Conservation (phyloP, 2,888 invertebrate species). For the Caenorhabditis uteleia region DNA sequence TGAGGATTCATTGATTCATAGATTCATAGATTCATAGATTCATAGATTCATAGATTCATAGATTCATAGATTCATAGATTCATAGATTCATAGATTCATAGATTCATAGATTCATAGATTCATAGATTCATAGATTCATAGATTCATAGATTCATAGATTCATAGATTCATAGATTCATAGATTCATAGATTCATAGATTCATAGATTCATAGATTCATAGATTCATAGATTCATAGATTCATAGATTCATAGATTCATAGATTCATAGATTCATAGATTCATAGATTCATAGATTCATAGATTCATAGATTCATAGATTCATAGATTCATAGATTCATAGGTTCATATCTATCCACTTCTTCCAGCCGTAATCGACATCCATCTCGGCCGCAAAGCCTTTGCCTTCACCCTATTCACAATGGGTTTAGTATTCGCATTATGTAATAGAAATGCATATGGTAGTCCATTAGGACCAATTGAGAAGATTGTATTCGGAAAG, state of each 20-base stretch:
- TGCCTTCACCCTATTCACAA: constrained; percentile 34
- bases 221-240: neutral
- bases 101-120: neutral
- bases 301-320: neutral
- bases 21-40: neutral
- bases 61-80: neutral
- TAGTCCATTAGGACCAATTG: constrained; percentile 40
- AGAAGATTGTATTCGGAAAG: constrained; percentile 30
- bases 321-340: neutral
- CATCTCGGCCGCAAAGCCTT: constrained; percentile 42
- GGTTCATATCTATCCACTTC: neutral
- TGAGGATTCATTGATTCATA: constrained; percentile 1
- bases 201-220: neutral
- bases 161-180: neutral
- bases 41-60: no score
- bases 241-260: neutral
- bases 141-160: neutral
- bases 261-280: neutral
- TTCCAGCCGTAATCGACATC: constrained; percentile 46
- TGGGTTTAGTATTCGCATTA: constrained; percentile 40
- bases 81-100: neutral
- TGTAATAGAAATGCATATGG: constrained; percentile 37
- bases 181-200: neutral
- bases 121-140: neutral
- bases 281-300: neutral